Percentiles rank a stretch among this genome's conserved stretches.
These are phyloP conservation scores for Leucophora obtusa DNA, from an alignment of 2,888 invertebrate species.

Conservation along the genomic window DNA sequence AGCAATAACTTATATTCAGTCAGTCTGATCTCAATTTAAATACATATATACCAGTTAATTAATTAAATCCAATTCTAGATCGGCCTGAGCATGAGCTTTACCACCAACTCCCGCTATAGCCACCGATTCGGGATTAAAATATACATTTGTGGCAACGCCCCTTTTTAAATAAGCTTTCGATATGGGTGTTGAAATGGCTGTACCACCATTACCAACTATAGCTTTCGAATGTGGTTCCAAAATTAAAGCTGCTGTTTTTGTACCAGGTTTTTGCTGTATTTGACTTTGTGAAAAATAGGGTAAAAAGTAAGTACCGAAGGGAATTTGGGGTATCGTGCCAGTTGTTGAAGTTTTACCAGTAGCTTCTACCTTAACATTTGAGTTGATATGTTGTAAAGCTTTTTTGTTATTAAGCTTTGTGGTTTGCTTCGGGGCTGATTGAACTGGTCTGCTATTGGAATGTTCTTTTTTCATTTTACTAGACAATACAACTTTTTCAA, in stretches of 20 bases:
- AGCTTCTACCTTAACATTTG: conserved; percentile 73
- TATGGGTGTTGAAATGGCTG: conserved; percentile 85
- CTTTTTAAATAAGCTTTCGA: conserved; percentile 83
- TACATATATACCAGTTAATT: conserved; percentile 61
- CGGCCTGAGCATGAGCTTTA: conserved; percentile 87
- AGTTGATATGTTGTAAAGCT: conserved; percentile 42
- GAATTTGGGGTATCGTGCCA: conserved; percentile 73
- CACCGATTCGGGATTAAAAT: conserved; percentile 84
- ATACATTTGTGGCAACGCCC: conserved; percentile 82
- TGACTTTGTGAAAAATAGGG: conserved; percentile 70
- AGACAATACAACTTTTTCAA: conserved; percentile 31
- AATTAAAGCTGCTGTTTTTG: conserved; percentile 78
- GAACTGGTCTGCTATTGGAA: conserved; percentile 7
- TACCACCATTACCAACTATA: conserved; percentile 83
- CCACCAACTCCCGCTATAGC: conserved; percentile 88
- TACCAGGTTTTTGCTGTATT: not conserved
- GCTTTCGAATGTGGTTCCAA: conserved; percentile 85
- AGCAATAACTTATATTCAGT: conserved; percentile 29
- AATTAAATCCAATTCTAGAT: conserved; percentile 81
- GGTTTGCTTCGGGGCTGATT: conserved; percentile 27
- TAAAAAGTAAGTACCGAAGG: conserved; percentile 74
- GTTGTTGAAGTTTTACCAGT: conserved; percentile 74
- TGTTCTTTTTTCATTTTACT: conserved; percentile 1
- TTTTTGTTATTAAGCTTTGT: conserved; percentile 61
- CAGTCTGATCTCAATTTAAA: not conserved